Evolutionary conservation across 2,797 vertebrate species (phyloP).

Genomic region (Smutsia gigantea): DNA sequence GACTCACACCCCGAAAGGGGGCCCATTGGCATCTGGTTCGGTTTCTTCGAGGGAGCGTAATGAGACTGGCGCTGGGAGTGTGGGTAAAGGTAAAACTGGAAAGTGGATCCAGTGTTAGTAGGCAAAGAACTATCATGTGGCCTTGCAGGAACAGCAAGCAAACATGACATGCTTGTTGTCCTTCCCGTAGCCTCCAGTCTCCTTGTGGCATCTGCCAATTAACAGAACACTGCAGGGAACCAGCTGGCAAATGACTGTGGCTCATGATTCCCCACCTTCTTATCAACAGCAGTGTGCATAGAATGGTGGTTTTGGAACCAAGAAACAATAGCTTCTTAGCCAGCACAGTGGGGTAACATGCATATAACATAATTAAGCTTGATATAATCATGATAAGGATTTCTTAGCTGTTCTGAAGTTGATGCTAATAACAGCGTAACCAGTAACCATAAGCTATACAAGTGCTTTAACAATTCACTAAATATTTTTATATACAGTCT

Average conservation of each 20-base stretch:
- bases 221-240: background rate
- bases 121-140: background rate
- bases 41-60: background rate
- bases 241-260: background rate
- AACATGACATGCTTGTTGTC: background rate
- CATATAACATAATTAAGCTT: background rate
- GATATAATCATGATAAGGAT: background rate
- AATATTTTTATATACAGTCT: background rate
- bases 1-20: background rate
- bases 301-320: background rate
- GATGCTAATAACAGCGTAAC: background rate
- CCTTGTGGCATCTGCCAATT: background rate
- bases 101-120: background rate
- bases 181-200: background rate
- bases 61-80: background rate
- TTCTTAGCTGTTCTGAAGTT: background rate
- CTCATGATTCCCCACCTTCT: background rate
- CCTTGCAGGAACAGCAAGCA: background rate
- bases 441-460: background rate
- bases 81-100: background rate
- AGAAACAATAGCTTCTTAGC: background rate
- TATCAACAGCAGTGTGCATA: background rate
- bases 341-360: background rate
- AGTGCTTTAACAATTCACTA: background rate
- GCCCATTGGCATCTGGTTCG: background rate